phyloP scores from a whole-genome alignment of 2,113 vertebrate species.

The Oncorhynchus tshawytscha region DNA sequence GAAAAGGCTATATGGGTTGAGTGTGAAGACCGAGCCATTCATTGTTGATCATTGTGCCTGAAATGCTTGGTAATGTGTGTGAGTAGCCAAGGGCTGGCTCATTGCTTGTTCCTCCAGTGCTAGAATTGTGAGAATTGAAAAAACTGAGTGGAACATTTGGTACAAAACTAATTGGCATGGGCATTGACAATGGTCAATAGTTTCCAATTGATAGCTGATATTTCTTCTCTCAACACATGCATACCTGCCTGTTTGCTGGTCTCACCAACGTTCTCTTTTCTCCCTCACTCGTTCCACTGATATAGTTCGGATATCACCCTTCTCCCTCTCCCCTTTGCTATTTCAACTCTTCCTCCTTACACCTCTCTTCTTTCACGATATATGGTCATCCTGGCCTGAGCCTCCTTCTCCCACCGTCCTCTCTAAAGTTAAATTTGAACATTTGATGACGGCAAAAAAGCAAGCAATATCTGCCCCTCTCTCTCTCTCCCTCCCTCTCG shows the following conservation, averaged over 20 bases:
- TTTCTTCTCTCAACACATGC: background rate
- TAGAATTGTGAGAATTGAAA: slow-evolving; percentile 15
- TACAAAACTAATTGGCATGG: no score
- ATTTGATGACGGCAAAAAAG: slow-evolving; percentile 65
- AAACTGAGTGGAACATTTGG: background rate
- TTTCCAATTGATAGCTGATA: background rate
- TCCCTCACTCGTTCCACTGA: slow-evolving; percentile 21
- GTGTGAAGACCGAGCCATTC: slow-evolving; percentile 27
- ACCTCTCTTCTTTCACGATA: slow-evolving; percentile 33
- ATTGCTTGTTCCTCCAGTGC: background rate
- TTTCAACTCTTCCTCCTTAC: slow-evolving; percentile 13
- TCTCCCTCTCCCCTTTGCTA: slow-evolving; percentile 5
- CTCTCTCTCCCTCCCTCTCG: slow-evolving; percentile 17
- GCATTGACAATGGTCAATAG: no score
- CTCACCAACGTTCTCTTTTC: background rate
- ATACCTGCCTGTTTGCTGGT: background rate
- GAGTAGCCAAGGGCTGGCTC: no score
- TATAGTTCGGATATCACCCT: slow-evolving; percentile 34
- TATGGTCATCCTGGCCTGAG: slow-evolving; percentile 44
- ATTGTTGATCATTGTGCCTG: slow-evolving; percentile 2
- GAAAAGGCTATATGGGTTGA: slow-evolving; percentile 8
- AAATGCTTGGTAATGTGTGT: background rate
- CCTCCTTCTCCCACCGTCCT: slow-evolving; percentile 20
- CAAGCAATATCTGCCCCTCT: slow-evolving; percentile 29
- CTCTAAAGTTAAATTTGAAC: slow-evolving; percentile 68